Percentiles rank a stretch among this genome's conserved stretches.
phyloP scores from a whole-genome alignment of 2,113 vertebrate species.

The Urocitellus parryii region DNA sequence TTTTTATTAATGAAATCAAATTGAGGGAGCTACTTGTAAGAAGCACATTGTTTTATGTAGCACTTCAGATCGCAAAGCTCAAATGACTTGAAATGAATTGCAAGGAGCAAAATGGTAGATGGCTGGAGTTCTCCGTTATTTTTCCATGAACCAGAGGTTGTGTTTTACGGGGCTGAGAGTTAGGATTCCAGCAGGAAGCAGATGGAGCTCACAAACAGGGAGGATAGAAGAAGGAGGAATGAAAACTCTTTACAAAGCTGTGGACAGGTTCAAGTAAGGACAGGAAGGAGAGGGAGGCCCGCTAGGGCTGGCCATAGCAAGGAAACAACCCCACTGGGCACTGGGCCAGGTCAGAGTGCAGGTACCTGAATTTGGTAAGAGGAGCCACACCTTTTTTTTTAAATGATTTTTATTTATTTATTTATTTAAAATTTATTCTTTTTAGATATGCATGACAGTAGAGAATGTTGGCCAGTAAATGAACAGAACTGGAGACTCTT shows the following conservation, averaged over 20 bases:
- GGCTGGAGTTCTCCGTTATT: slow-evolving; percentile 9
- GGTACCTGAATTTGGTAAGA: background rate
- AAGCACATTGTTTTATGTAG: background rate
- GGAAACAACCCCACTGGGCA: fast-evolving
- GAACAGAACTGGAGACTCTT: too few relatives aligned
- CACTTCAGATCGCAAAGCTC: background rate
- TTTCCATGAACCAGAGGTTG: background rate
- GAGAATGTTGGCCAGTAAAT: too few relatives aligned
- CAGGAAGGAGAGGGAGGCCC: background rate
- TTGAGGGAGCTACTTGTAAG: background rate
- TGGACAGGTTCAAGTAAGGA: too few relatives aligned
- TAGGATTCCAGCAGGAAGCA: background rate
- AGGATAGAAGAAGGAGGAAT: background rate
- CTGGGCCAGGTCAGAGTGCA: background rate
- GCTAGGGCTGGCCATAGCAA: background rate
- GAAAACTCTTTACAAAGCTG: background rate
- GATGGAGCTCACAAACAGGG: background rate
- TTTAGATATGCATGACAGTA: too few relatives aligned
- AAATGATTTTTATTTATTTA: too few relatives aligned
- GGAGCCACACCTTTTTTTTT: too few relatives aligned
- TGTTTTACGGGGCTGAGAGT: fast-evolving
- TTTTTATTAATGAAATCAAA: slow-evolving; percentile 59
- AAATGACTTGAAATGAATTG: background rate
- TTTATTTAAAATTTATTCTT: too few relatives aligned
- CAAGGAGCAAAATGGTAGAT: background rate